Conservation (phyloP, 2,113 vertebrate species). For the Ardeotis arabs region DNA sequence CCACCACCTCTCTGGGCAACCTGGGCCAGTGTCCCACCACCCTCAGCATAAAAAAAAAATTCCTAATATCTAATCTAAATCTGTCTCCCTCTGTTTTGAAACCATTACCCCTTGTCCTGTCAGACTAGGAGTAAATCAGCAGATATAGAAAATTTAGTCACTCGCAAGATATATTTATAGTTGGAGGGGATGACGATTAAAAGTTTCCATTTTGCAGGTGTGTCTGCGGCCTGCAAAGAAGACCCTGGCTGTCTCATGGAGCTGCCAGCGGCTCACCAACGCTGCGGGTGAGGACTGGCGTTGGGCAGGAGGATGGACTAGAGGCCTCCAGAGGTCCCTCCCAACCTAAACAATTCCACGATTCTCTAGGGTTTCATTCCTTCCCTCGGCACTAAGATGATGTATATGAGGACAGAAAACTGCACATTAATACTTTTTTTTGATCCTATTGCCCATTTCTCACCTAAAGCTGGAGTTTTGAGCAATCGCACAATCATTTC, state of each 20-base stretch:
- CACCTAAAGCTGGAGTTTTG: neutral
- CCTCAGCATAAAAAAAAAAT: no score
- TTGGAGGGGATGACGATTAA: neutral
- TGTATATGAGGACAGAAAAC: neutral
- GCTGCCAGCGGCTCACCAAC: neutral
- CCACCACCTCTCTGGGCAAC: no score
- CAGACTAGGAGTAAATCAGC: no score
- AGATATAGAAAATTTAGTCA: neutral
- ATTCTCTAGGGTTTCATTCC: neutral
- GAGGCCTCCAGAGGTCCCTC: neutral
- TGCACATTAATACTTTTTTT: neutral
- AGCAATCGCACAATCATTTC: constrained; percentile 17
- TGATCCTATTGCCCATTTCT: neutral
- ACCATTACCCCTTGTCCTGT: no score
- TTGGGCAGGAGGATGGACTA: neutral
- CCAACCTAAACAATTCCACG: neutral
- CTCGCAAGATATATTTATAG: neutral
- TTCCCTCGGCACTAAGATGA: neutral
- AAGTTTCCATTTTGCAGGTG: neutral
- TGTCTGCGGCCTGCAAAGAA: neutral
- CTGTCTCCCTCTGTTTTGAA: no score
- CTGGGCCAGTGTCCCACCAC: no score
- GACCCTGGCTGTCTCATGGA: neutral
- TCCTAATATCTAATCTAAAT: no score
- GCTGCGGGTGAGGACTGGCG: neutral